Evolutionary conservation across 2,113 vertebrate genomes (phyloP), one percentile per base, ranked within the genome.

Genomic region (Numida meleagris): DNA sequence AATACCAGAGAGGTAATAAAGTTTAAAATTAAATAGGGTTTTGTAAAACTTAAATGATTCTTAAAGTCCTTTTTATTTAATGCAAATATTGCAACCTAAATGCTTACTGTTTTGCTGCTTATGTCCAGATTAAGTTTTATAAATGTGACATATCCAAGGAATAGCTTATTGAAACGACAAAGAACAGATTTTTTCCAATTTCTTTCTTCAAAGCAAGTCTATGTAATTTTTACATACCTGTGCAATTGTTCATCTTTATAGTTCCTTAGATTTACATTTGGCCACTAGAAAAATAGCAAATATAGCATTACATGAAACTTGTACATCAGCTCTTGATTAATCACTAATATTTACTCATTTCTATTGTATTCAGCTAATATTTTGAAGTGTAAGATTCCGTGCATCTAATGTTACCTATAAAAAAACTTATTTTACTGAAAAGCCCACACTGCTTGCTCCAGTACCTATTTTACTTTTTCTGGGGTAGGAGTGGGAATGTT

Each of bases 181-280:
- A 85, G 9, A 1, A 0, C 3, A 23, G 1, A n/a, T n/a, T 36
- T 80, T 71, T 93, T 70, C 27, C 12, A 48, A 38, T 65, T 34
- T 36, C 7, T 79, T 63, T 75, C 29, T 70, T 67, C 31, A 77
- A 58, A 81, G 29, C 6, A 96, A 88, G 48, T 82, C 29, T 20
- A 78, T 3, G 6, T 38, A 76, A 57, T 77, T 96, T 95, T 94
- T 95, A 97, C 98, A 95, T 98, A 99, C 99, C 97, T 99, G 98
- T 99, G 99, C 95, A 99, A 98, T 33, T 99, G 99, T 94, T 99
- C 99, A 96, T 99, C 99, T 98, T 99, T 99, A 97, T 99, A 99
- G 97, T 98, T 99, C 96, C 98, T 99, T 87, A 99, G 98, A 96
- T 98, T 99, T 95, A 99, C 97, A 97, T 99, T 99, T 97, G 99